Base-by-base conservation (phyloP, 2,888 invertebrate genomes). In the Drosophila melanosoma region DNA sequence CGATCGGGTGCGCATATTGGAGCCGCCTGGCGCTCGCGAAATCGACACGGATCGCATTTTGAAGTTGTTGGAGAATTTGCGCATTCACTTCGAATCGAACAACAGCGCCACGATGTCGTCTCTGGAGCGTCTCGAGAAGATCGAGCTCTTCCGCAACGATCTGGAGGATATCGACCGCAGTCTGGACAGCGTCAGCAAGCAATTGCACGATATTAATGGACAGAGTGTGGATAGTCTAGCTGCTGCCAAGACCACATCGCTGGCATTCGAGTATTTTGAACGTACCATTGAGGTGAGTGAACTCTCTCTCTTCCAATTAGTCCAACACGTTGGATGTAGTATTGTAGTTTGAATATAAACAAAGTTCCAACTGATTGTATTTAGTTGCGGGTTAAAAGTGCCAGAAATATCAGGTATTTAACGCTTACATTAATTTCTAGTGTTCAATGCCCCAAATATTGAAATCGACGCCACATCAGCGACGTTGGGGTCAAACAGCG, bases 201-300 rank as follows among this genome's bases (percentile, higher is more conserved):
- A 96, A 90, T 92, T 96, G 82, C 93, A 94, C 74, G 94, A 94
- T 67, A 94, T 95, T 79, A 94, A 95, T 84, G 95, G 95, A 64
- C 95, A 96, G 92, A 96, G 95, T 92, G 96, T 96, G 36, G 96
- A 96, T 90, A 96, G 96, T 78, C 93, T 96, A 79, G 94, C 95
- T 10, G 95, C 95, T 42, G 96, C 96, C 10, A 95, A 95, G 91
- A 95, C 96, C 61, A 95, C 96, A 52, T 95, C 96, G 8, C 93
- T 95, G 79, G 95, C 96, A 38, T 97, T 97, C 91, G 94, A 94
- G 74, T 95, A 96, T 87, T 96, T 97, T 91, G 96, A 97, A 93
- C 95, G 95, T 92, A 96, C 96, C 61, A 95, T 97, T 79, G 95
- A 96, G 94, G 96, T 97, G 93, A 93, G 93, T 92, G 77, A 74